These are phyloP conservation scores for Turdus rufiventris DNA, from an alignment of 2,113 vertebrate genomes.

Conservation along the genomic window DNA sequence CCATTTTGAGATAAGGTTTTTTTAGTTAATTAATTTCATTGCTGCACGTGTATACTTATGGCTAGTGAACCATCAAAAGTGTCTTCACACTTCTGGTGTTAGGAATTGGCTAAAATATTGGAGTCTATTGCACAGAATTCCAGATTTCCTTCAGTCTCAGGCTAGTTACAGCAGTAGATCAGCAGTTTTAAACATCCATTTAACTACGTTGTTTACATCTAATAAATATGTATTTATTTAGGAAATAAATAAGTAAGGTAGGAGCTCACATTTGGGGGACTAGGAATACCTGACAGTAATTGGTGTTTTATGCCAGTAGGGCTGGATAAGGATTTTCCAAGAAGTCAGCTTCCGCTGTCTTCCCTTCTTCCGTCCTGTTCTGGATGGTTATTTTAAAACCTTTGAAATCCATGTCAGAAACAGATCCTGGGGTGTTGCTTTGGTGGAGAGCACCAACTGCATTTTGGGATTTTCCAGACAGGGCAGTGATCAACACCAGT, in stretches of 20 bases:
- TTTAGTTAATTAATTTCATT: neutral
- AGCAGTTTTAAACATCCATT: neutral
- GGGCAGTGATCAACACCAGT: neutral
- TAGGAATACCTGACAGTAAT: neutral
- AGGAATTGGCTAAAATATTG: neutral
- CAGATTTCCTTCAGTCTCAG: neutral
- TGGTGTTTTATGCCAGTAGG: neutral
- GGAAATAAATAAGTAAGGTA: neutral
- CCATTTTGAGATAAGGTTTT: neutral
- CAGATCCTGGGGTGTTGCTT: neutral
- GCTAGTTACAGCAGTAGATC: neutral
- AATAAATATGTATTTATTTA: neutral
- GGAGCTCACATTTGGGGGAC: accelerated
- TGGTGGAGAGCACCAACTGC: neutral
- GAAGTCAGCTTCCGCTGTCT: neutral
- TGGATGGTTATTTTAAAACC: neutral
- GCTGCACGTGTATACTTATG: neutral
- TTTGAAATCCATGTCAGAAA: neutral
- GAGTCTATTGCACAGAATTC: neutral
- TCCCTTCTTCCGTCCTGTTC: neutral
- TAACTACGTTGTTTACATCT: neutral
- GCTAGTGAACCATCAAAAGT: neutral
- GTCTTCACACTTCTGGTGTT: neutral
- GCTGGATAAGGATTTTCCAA: neutral
- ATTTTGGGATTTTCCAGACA: neutral